Base-by-base conservation (phyloP, 2,797 vertebrate genomes). In the Naso thynnoides region DNA sequence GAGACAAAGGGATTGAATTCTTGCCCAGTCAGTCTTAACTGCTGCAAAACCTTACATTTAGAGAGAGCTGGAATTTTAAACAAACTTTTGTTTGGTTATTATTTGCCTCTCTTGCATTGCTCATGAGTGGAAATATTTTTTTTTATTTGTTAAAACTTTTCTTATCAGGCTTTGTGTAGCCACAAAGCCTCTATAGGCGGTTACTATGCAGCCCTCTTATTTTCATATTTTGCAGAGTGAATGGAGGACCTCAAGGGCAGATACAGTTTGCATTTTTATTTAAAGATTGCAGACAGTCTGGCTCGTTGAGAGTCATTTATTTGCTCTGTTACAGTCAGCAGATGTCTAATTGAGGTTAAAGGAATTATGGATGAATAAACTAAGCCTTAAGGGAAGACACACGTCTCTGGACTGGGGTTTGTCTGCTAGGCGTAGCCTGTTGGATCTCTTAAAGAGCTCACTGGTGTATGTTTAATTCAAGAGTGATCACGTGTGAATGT, bases 271-370 rank as follows among this genome's bases (percentile, higher is more conserved):
- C 63, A 77, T 88, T 85, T n/a, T 80, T 41, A 79, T 84, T 71
- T 66, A 82, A 85, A 68, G 78, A 63, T 67, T 66, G 65, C 57
- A 71, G 73, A 88, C 78, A 82, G 73, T 86, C 61, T 79, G 80
- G 49, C 68, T 81, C 62, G 16, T 89, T 91, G 85, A 86, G 64
- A 84, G 70, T 54, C 73, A 53, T 90, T 91, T 89, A 85, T 90
- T 79, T 79, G 82, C 86, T 85, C 76, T 68, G 64, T 79, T 76
- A 82, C 83, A 84, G 75, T 85, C 82, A 81, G 85, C 88, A 89
- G 89, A 92, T 90, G 90, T 90, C 88, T 91, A 89, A 93, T 89
- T 91, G 85, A 92, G 87, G 88, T 91, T 90, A 86, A 92, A 87
- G 75, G 72, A 92, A 91, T 91, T 88, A 92, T 87, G 82, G 76